Evolutionary conservation across 2,888 invertebrate genomes (phyloP).

Genomic region (Rhodophaea formosa): DNA sequence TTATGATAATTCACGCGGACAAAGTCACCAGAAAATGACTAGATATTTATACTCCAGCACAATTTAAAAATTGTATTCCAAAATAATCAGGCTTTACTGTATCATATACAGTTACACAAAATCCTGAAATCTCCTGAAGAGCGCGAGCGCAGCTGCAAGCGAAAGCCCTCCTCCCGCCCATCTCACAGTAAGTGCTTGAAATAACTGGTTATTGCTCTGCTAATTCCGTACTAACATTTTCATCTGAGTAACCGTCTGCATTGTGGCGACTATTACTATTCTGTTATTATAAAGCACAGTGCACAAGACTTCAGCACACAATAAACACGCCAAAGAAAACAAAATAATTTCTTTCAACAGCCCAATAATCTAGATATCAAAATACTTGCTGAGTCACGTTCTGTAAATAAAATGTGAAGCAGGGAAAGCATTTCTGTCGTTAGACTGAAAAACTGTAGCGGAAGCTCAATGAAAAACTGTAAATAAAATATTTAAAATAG

Average conservation of each 20-base stretch:
- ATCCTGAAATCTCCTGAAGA: neutral
- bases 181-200: conserved; percentile 55
- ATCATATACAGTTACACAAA: neutral
- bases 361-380: neutral
- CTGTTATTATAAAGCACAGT: conserved; percentile 41
- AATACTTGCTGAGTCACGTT: neutral
- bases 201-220: conserved; percentile 61
- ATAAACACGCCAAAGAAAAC: neutral
- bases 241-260: conserved; percentile 42
- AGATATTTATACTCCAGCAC: no score
- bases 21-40: no score
- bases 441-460: neutral
- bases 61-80: no score
- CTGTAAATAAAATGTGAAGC: neutral
- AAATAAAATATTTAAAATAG: conserved; percentile 6
- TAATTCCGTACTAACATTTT: conserved; percentile 54
- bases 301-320: conserved; percentile 30
- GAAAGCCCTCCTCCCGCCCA: conserved; percentile 25
- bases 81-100: no score
- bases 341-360: neutral
- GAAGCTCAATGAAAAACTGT: conserved; percentile 11
- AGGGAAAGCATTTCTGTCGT: conserved; percentile 1
- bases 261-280: conserved; percentile 37
- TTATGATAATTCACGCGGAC: no score
- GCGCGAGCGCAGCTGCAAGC: conserved; percentile 2